Base-by-base conservation (phyloP, 2,113 vertebrate species). In the human region DNA sequence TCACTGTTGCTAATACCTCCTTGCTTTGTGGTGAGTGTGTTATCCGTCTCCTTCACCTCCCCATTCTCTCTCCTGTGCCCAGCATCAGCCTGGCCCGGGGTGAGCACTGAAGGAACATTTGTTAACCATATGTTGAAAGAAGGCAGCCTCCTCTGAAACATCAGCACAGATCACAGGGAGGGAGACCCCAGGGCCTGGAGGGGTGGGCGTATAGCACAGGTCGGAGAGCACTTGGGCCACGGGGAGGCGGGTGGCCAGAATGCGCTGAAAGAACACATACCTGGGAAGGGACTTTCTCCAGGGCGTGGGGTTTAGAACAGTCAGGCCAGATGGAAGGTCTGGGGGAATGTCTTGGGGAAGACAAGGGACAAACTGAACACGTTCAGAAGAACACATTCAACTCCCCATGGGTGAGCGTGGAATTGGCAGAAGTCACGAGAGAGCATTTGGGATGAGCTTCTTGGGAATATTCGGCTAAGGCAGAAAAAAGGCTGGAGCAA, bases 71-170 rank as follows among this genome's bases (percentile, higher is more conserved):
- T 38, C 18, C 35, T 64, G 76, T 13, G 5, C 45, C 70, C 45
- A 3, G 25, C 6, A 17, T 23, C 52, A 78, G 48, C 48, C 17
- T 0, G 0, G 48, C 55, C 17, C 0, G 0, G 66, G 6, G 17
- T 9, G 17, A 30, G 38, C 22, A 8, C 59, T 25, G 27, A 45
- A n/a, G 81, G 61, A 68, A 35, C 13, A 6, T 25, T 90, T 38
- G 45, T 27, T 93, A 48, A 22, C 32, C 20, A 10, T 38, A 66
- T 5, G 6, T n/a, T 83, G 78, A 68, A 80, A 89, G 23, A 72
- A 73, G 45, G n/a, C 23, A 57, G 32, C 40, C 82, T 72, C 32
- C 22, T 43, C 1, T 73, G n/a, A 64, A 64, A 32, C 12, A 3
- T 32, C 61, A 14, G 61, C 61, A 64, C 55, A 68, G 57, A 30